These are phyloP conservation scores for Actenoides lindsayi DNA, from an alignment of 2,113 vertebrate genomes.

Conservation along the genomic window DNA sequence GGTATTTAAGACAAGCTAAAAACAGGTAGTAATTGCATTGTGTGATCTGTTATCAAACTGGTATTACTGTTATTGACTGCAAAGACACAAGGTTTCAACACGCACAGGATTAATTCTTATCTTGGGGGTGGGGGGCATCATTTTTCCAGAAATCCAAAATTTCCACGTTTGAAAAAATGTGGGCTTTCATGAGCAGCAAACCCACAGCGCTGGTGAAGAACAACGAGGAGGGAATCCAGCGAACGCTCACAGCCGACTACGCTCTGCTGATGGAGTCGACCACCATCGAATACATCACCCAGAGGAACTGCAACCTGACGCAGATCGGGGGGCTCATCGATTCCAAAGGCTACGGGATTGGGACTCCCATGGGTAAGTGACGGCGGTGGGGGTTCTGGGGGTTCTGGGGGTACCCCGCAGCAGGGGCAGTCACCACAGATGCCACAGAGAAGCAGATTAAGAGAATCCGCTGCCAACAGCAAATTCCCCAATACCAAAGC, in stretches of 20 bases:
- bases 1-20: background rate
- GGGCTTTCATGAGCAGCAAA: constrained; percentile 99
- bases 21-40: background rate
- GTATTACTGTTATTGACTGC: background rate
- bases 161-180: constrained; percentile 99
- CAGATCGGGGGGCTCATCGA: constrained; percentile 96
- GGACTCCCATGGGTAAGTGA: constrained; percentile 92
- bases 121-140: background rate
- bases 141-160: constrained; percentile 93
- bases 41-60: background rate
- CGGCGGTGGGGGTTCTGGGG: rapidly evolving
- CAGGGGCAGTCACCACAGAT: background rate
- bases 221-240: constrained; percentile 95
- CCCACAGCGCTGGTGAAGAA: constrained; percentile 93
- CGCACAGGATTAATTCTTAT: background rate
- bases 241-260: constrained; percentile 92
- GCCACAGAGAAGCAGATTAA: background rate
- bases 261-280: constrained; percentile 98
- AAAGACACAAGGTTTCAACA: background rate
- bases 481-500: background rate
- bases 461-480: background rate
- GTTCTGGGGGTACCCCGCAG: rapidly evolving
- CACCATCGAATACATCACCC: constrained; percentile 94
- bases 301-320: constrained; percentile 96
- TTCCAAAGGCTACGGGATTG: constrained; percentile 97